Conservation (phyloP, 2,113 vertebrate genomes). For the Grantiella picta region DNA sequence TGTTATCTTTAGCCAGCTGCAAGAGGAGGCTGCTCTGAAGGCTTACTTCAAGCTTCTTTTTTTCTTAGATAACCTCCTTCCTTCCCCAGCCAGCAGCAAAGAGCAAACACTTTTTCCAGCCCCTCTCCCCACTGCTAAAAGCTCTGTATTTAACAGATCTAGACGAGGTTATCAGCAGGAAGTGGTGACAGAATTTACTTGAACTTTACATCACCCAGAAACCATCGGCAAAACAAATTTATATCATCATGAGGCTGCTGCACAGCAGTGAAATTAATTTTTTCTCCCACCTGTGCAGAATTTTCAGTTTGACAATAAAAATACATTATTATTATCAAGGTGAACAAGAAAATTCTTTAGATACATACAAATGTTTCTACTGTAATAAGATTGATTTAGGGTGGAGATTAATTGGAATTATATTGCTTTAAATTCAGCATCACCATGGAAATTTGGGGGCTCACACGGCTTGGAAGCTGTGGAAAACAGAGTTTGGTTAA, state of each 20-base stretch:
- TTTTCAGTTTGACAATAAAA: not conserved
- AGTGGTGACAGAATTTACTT: not conserved
- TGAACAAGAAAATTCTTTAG: not conserved
- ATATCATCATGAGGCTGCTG: not conserved
- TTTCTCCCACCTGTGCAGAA: not conserved
- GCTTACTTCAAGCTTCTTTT: not conserved
- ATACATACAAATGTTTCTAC: rapidly evolving
- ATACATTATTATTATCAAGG: not conserved
- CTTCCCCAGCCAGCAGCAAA: not conserved
- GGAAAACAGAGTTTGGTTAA: not conserved
- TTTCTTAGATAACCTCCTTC: not conserved
- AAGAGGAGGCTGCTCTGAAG: not conserved
- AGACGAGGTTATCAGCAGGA: not conserved
- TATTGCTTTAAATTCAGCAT: not conserved
- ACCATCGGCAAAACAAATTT: not conserved
- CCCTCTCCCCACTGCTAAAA: not conserved
- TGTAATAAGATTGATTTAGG: not conserved
- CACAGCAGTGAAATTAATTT: rapidly evolving
- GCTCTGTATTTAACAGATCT: not conserved
- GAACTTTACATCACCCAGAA: not conserved
- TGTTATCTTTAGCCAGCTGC: not conserved
- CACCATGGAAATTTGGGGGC: not conserved
- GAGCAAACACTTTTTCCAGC: not conserved
- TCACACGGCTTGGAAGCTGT: not conserved
- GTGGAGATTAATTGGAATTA: not conserved